phyloP scores from a whole-genome alignment of 2,797 vertebrate genomes.

The Alauda arvensis region DNA sequence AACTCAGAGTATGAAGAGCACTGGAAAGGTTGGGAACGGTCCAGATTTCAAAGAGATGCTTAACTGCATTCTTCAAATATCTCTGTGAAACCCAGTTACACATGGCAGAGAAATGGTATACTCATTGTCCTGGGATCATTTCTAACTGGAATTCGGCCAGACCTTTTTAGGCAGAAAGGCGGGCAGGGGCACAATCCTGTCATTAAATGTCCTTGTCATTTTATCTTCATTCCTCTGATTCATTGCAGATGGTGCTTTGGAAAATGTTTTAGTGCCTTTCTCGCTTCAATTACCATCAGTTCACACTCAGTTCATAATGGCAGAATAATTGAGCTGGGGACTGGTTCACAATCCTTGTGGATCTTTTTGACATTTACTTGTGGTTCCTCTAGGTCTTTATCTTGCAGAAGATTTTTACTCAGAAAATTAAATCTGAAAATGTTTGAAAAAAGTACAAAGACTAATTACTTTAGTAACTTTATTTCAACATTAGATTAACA shows the following conservation, averaged over 20 bases:
- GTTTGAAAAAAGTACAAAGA: slow-evolving; percentile 8
- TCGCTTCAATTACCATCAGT: slow-evolving; percentile 47
- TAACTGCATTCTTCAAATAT: slow-evolving; percentile 67
- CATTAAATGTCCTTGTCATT: slow-evolving; percentile 64
- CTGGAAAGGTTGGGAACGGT: slow-evolving; percentile 21
- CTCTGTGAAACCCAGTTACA: slow-evolving; percentile 36
- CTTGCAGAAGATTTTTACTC: slow-evolving; percentile 3
- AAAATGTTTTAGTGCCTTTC: slow-evolving; percentile 46
- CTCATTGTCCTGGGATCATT: slow-evolving; percentile 39
- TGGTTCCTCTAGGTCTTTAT: slow-evolving; percentile 11
- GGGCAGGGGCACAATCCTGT: slow-evolving; percentile 48
- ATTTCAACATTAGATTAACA: slow-evolving; percentile 18
- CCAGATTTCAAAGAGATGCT: slow-evolving; percentile 62
- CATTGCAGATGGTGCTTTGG: slow-evolving; percentile 59
- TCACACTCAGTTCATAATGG: slow-evolving; percentile 36
- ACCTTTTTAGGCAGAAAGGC: slow-evolving; percentile 53
- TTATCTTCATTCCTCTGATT: slow-evolving; percentile 64
- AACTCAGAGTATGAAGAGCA: background rate
- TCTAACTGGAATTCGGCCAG: slow-evolving; percentile 54
- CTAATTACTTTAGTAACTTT: slow-evolving; percentile 18
- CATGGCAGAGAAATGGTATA: slow-evolving; percentile 41
- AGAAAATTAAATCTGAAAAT: slow-evolving; percentile 12
- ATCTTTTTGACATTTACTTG: slow-evolving; percentile 32
- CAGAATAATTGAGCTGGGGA: slow-evolving; percentile 41
- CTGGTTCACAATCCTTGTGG: background rate